Conservation (phyloP, 2,797 vertebrate species). For the Dromococcyx pavoninus region DNA sequence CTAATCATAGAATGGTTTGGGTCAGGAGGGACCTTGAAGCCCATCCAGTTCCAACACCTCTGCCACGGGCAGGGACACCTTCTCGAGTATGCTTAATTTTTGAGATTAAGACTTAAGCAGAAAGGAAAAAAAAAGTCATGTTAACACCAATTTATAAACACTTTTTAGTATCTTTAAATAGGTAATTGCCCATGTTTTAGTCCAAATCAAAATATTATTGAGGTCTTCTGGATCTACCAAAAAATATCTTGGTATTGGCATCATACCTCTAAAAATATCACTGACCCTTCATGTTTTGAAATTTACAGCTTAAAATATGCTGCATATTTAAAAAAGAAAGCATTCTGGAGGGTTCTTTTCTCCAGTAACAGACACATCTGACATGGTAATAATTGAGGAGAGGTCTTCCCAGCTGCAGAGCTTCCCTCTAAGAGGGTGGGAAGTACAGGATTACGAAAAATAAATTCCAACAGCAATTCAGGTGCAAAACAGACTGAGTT, state of each 20-base stretch:
- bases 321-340: not conserved
- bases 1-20: not conserved
- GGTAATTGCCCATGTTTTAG: not conserved
- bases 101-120: not conserved
- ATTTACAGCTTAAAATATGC: not conserved
- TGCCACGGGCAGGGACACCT: too few species aligned
- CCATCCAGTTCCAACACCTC: too few species aligned
- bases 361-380: not conserved
- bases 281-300: not conserved
- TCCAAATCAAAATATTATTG: not conserved
- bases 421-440: not conserved
- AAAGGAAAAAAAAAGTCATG: not conserved
- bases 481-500: not conserved
- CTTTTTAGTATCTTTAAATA: not conserved
- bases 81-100: not conserved
- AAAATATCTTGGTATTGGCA: not conserved
- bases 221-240: not conserved
- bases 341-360: not conserved
- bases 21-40: too few species aligned
- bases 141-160: not conserved
- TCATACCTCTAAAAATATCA: not conserved
- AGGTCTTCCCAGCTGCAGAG: not conserved
- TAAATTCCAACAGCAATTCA: not conserved
- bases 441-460: not conserved
- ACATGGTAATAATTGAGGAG: not conserved